Evolutionary conservation across 2,888 invertebrate species (phyloP).

Genomic region (Mellilla xanthometata): DNA sequence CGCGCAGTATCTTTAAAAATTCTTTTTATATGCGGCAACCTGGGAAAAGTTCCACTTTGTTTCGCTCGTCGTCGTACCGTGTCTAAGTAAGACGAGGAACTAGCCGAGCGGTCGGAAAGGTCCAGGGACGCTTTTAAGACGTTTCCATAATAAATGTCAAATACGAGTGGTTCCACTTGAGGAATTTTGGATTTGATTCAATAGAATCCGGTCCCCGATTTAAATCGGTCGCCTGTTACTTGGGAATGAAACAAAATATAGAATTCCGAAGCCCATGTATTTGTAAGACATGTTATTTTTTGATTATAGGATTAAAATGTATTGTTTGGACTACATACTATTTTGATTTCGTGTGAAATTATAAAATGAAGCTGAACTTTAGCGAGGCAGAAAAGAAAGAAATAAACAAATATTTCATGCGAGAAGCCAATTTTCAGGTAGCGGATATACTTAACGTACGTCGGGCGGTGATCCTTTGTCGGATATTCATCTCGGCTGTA

Average conservation of each 20-base stretch:
- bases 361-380: neutral
- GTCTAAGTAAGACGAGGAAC: slow-evolving; percentile 68
- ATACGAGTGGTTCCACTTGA: slow-evolving; percentile 31
- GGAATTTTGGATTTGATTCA: slow-evolving; percentile 23
- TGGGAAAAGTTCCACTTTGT: slow-evolving; percentile 75
- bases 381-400: slow-evolving; percentile 7
- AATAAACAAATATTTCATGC: slow-evolving; percentile 24
- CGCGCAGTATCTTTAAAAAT: slow-evolving; percentile 64
- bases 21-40: slow-evolving; percentile 71
- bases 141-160: slow-evolving; percentile 64
- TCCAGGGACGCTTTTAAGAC: slow-evolving; percentile 67
- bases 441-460: slow-evolving; percentile 32
- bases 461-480: slow-evolving; percentile 41
- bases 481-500: slow-evolving; percentile 46
- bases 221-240: slow-evolving; percentile 2
- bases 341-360: too few relatives aligned
- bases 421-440: slow-evolving; percentile 26
- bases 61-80: slow-evolving; percentile 59
- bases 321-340: too few relatives aligned
- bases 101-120: slow-evolving; percentile 64
- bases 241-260: neutral
- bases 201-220: slow-evolving; percentile 10
- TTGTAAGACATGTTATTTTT: too few relatives aligned
- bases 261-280: neutral
- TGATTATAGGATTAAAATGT: too few relatives aligned